Evolutionary conservation across 2,888 invertebrate genomes (phyloP).

Genomic region (Ischnus inquisitorius): DNA sequence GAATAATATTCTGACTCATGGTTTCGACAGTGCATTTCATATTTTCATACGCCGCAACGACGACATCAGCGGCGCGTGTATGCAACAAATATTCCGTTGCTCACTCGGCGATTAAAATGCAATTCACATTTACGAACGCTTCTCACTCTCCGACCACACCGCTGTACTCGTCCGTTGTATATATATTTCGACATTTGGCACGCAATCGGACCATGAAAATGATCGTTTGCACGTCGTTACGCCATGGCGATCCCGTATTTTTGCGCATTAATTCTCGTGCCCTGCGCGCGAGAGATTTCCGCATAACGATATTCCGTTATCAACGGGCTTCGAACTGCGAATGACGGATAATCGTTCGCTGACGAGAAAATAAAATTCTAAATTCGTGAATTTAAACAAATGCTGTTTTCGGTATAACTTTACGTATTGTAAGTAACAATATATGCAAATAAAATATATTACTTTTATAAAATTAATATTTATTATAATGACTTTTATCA

Average conservation of each 20-base stretch:
- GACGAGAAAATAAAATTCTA: neutral
- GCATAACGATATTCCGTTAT: constrained; percentile 6
- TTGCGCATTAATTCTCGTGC: constrained; percentile 30
- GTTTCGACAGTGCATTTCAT: constrained; percentile 14
- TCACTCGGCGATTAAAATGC: constrained; percentile 59
- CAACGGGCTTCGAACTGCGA: neutral
- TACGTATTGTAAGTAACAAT: too few species aligned
- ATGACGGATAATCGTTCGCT: neutral
- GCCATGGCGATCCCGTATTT: constrained; percentile 21
- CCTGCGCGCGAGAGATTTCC: neutral
- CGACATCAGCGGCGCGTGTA: constrained; percentile 1
- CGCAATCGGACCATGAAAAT: constrained; percentile 31
- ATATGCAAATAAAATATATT: too few species aligned
- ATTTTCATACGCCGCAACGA: neutral
- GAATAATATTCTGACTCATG: constrained; percentile 9
- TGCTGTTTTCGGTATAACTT: neutral
- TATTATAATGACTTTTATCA: too few species aligned
- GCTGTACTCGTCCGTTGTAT: neutral
- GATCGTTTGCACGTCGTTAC: constrained; percentile 50
- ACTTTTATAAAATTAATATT: too few species aligned
- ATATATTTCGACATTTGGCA: constrained; percentile 34
- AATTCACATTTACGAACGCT: constrained; percentile 52
- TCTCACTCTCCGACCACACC: neutral
- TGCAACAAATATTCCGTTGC: constrained; percentile 22
- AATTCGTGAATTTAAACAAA: neutral